Base-by-base conservation (phyloP, 2,888 invertebrate genomes). In the Eulithis prunata region DNA sequence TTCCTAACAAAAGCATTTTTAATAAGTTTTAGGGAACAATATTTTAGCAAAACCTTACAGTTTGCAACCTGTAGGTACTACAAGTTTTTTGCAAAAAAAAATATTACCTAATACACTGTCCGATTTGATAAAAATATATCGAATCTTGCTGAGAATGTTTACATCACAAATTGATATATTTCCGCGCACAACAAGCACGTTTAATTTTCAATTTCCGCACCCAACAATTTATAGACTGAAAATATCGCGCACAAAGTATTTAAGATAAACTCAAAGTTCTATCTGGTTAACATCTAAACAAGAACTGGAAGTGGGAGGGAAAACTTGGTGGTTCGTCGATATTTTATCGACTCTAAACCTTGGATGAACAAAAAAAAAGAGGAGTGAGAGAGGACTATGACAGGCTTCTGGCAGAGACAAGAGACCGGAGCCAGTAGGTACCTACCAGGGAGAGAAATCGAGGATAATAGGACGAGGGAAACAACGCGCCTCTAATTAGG, bases 281-380 rank as follows among this genome's bases (percentile, higher is more conserved):
- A 59, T 54, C 60, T 53, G 59, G 60, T 67, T 66, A 68, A 68
- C 59, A 66, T 67, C 66, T 64, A 61, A 72, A 69, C 68, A 70
- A 70, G 68, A 71, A 68, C 62, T 52, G 58, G 55, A 38, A 51
- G 49, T 49, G 49, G 49, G 62, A 61, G 54, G 65, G 63, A 64
- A 68, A 74, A 64, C 55, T 71, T 36, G 60, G 62, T 68, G 70
- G 62, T 68, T 61, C 43, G 58, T 49, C 64, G 68, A 68, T 71
- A 68, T 72, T 71, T 73, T 68, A 73, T 71, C 73, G 70, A 67
- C 66, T 70, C 63, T 57, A 63, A 72, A 73, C 58, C 71, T 63
- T 57, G 43, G 55, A 61, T 28, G 60, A 69, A 74, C 64, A 73
- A 71, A 71, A 72, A 70, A 69, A 67, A 74, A 75, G 75, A 74